phyloP scores from a whole-genome alignment of 2,888 invertebrate genomes.

The Cryptus viduatorius region DNA sequence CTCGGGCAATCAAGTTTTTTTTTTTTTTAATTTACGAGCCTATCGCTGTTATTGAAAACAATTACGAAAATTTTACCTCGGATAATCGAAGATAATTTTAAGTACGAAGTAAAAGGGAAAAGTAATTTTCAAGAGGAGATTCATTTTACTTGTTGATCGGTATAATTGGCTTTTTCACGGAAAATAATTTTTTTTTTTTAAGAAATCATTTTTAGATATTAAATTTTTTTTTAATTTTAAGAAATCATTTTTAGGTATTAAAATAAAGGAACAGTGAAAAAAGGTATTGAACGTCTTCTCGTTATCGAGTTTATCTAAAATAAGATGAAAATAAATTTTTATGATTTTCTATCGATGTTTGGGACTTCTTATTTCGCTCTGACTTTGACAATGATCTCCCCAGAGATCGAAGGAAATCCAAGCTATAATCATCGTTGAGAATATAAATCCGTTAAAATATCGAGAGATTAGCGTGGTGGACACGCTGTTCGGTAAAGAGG shows the following conservation, averaged over 20 bases:
- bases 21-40: background rate
- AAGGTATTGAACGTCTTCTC: background rate
- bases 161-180: too few species aligned
- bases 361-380: background rate
- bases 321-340: background rate
- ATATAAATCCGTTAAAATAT: constrained; percentile 84
- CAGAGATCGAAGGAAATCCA: constrained; percentile 8
- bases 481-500: constrained; percentile 77
- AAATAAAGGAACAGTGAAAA: background rate
- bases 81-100: background rate
- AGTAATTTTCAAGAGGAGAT: too few species aligned
- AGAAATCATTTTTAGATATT: background rate
- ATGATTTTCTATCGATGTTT: background rate
- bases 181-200: too few species aligned
- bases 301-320: background rate
- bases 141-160: too few species aligned
- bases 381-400: background rate
- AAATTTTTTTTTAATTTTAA: background rate
- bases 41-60: background rate
- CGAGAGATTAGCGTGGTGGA: constrained; percentile 83
- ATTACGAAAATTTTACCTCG: background rate
- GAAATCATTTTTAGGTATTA: background rate
- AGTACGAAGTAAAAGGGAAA: background rate
- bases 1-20: background rate
- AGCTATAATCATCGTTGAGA: constrained; percentile 74